Conservation (phyloP, 1,140 invertebrate species). For the Pogonomyrmex californicus region DNA sequence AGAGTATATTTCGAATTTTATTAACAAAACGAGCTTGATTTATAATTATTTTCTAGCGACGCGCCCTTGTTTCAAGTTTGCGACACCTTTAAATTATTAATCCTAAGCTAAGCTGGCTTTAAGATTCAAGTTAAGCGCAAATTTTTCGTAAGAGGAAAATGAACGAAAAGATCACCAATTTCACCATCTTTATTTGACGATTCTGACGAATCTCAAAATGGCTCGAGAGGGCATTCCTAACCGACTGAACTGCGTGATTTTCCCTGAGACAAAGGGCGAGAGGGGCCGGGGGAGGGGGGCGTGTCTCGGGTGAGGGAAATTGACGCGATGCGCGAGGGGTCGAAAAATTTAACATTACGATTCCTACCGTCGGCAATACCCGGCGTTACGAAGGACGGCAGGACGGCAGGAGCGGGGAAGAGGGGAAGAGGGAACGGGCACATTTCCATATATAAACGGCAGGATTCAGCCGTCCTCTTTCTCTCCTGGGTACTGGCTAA, state of each 20-base stretch:
- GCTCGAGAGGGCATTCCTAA: not conserved
- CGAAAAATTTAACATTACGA: constrained; percentile 60
- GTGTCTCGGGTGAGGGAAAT: not conserved
- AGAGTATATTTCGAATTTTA: not conserved
- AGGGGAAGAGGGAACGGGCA: constrained; percentile 14
- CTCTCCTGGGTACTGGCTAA: constrained; percentile 71
- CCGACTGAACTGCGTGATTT: constrained; percentile 7
- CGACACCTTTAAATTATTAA: not conserved
- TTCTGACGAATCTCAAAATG: constrained; percentile 1
- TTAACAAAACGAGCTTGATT: not conserved
- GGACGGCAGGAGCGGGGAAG: not conserved
- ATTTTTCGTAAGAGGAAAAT: not conserved
- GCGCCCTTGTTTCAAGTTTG: not conserved
- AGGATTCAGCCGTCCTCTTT: constrained; percentile 64
- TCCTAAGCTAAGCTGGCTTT: not conserved
- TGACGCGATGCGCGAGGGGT: constrained; percentile 29
- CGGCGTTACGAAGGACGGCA: constrained; percentile 12
- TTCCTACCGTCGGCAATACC: constrained; percentile 44
- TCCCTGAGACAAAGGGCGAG: constrained; percentile 24
- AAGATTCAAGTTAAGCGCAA: not conserved
- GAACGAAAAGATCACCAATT: constrained; percentile 17
- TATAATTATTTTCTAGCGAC: not conserved
- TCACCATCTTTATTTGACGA: not conserved
- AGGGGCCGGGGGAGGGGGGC: not conserved
- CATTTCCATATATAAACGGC: constrained; percentile 81